Conservation (phyloP, 2,888 invertebrate genomes). For the Exephanes ischioxanthus region DNA sequence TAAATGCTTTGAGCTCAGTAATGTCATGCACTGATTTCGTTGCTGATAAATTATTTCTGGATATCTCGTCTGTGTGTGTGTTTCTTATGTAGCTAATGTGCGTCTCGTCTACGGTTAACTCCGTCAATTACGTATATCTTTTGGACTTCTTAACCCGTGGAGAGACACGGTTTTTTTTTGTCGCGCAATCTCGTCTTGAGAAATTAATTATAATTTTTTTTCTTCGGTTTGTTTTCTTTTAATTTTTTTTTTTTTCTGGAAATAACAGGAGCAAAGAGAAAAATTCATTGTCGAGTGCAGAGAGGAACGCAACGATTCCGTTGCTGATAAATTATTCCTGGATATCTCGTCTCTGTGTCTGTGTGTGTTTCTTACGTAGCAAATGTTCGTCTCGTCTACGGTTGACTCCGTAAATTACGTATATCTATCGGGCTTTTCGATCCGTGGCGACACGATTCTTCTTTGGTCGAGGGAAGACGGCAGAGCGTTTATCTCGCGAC, state of each 20-base stretch:
- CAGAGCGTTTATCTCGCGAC: not conserved
- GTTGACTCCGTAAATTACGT: not conserved
- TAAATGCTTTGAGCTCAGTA: conserved; percentile 26
- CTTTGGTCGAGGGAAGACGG: not conserved
- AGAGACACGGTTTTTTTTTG: not conserved
- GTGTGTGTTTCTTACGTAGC: not conserved
- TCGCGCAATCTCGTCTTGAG: not conserved
- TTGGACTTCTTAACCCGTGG: no score
- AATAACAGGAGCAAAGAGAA: no score
- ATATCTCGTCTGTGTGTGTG: conserved; percentile 23
- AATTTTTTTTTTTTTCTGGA: no score
- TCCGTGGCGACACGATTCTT: not conserved
- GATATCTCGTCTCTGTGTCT: conserved; percentile 9
- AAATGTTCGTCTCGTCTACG: not conserved
- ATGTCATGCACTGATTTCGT: conserved; percentile 66
- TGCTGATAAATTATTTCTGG: conserved; percentile 64
- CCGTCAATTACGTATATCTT: not conserved
- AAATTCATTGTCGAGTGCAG: no score
- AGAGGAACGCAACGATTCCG: conserved; percentile 52
- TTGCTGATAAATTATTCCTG: conserved; percentile 64
- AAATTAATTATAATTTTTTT: no score
- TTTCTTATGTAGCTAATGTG: not conserved
- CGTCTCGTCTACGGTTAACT: not conserved
- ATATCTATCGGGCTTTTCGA: not conserved
- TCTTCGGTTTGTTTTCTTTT: no score